phyloP scores from a whole-genome alignment of 2,113 vertebrate species.

The Antechinus flavipes region DNA sequence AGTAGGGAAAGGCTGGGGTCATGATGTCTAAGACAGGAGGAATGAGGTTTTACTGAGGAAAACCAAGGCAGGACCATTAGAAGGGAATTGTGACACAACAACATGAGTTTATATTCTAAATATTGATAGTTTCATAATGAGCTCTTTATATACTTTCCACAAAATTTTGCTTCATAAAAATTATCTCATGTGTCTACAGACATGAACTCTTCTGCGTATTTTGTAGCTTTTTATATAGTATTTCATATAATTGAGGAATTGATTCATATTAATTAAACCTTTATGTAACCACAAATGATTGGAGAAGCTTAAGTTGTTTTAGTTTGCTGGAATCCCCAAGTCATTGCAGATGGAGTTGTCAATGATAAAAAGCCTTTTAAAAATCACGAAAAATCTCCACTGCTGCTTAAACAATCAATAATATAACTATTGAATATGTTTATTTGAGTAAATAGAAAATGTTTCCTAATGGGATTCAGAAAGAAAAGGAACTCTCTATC shows the following conservation, averaged over 20 bases:
- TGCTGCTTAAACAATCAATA: background rate
- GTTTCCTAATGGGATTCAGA: background rate
- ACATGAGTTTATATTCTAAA: background rate
- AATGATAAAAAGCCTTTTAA: background rate
- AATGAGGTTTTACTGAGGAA: too few species aligned
- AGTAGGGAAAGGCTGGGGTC: too few species aligned
- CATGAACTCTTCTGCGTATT: background rate
- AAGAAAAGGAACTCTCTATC: background rate
- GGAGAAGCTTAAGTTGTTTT: background rate
- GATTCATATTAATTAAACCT: background rate
- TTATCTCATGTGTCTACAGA: background rate
- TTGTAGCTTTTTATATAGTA: background rate
- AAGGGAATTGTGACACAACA: too few species aligned
- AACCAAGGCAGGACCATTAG: too few species aligned
- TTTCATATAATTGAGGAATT: background rate
- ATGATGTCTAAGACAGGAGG: too few species aligned
- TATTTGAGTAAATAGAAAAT: background rate
- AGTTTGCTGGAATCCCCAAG: background rate
- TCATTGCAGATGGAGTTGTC: background rate
- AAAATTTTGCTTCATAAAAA: background rate
- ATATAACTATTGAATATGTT: background rate
- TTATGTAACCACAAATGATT: background rate
- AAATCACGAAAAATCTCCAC: background rate
- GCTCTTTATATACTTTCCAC: background rate
- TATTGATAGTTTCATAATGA: background rate